A percentile compares a stretch with the other conserved stretches of the same genome.
phyloP scores from a whole-genome alignment of 2,113 vertebrate genomes.

The Peucedramus taeniatus region DNA sequence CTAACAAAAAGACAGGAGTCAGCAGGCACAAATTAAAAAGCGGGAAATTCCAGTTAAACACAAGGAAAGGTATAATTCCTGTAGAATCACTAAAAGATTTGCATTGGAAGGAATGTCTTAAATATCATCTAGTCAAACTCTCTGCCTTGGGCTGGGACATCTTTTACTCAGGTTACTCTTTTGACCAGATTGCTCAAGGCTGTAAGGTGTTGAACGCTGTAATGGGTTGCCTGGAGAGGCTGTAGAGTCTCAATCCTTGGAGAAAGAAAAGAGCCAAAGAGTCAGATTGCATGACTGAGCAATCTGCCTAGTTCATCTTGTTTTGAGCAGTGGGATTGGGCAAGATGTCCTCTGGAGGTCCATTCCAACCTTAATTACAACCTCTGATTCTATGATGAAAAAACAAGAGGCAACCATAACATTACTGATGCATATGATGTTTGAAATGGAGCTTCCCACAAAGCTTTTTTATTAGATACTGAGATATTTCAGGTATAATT shows the following conservation, averaged over 20 bases:
- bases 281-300: neutral
- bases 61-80: neutral
- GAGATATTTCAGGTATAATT: neutral
- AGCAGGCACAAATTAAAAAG: accelerated
- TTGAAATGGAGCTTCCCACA: neutral
- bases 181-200: neutral
- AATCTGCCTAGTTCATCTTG: neutral
- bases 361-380: neutral
- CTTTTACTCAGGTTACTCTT: neutral
- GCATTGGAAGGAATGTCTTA: neutral
- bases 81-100: neutral
- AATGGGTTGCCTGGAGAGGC: neutral
- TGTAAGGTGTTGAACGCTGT: neutral
- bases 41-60: neutral
- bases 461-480: neutral
- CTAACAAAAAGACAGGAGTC: neutral
- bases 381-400: neutral
- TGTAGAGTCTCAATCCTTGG: neutral
- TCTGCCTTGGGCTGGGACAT: neutral
- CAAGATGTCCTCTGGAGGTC: neutral
- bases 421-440: neutral
- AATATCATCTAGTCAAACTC: neutral
- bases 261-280: neutral
- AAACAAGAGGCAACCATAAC: accelerated
- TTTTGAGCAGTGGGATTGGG: neutral